phyloP scores from a whole-genome alignment of 92 coral and sea anemone genomes.

The Paragorgia papillata region DNA sequence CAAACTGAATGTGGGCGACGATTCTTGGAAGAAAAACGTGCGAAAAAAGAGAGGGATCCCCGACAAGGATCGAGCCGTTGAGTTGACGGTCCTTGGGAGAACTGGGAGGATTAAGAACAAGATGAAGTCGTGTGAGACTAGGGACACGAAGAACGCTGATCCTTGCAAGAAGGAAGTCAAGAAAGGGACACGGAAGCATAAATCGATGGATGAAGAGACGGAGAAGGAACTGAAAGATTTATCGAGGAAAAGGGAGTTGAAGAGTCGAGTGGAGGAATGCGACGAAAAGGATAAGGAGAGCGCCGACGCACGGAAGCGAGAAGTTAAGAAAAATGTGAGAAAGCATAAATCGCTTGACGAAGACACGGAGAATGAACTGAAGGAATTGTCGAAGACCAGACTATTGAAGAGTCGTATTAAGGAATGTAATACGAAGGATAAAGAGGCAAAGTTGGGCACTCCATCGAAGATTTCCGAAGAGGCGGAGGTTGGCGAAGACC shows the following conservation, averaged over 20 bases:
- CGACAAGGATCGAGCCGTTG: conserved; percentile 21
- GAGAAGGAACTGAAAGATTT: conserved; percentile 25
- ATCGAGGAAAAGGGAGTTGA: conserved; percentile 24
- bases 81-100: conserved; percentile 12
- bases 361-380: conserved; percentile 28
- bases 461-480: conserved; percentile 13
- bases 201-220: conserved; percentile 32
- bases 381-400: conserved; percentile 23
- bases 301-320: conserved; percentile 27
- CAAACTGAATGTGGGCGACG: conserved; percentile 29
- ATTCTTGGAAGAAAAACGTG: conserved; percentile 31
- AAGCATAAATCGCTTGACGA: conserved; percentile 38
- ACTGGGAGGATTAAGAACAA: conserved; percentile 27
- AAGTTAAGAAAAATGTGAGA: conserved; percentile 26
- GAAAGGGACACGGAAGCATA: conserved; percentile 16
- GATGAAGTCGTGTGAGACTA: background rate
- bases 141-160: conserved; percentile 19
- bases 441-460: conserved; percentile 2
- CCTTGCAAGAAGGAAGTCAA: conserved; percentile 31
- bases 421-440: conserved; percentile 37
- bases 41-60: conserved; percentile 20
- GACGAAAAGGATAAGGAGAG: conserved; percentile 26
- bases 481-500: conserved; percentile 19
- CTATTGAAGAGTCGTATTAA: conserved; percentile 28
- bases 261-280: conserved; percentile 23